Evolutionary conservation across 2,888 invertebrate genomes (phyloP), one percentile per base, ranked within the genome.

Genomic region (Neelides folsomi): DNA sequence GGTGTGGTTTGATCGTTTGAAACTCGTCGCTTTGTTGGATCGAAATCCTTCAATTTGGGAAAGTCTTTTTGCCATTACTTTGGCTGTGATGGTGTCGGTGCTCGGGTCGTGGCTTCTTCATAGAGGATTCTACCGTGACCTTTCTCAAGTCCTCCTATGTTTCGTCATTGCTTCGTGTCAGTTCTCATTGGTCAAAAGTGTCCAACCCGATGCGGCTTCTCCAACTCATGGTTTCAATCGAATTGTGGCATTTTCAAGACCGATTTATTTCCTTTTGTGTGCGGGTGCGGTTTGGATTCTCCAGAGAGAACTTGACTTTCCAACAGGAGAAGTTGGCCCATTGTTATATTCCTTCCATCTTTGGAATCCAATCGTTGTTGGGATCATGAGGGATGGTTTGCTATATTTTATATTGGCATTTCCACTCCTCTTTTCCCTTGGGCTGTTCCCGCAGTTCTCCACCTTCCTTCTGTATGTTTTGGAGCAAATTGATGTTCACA

Each of bases 111-210:
- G 82, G 56, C 79, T 94, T 34, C 74, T 95, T 7, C 83, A 84
- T 67, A 76, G 82, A 43, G 83, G 84, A 46, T 86, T 92, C 70
- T 97, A 90, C 73, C 81, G 81, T 65, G 97, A 98, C 70, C 79
- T 95, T 49, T 85, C 83, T 66, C 87, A 94, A 13, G 88, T 97
- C 70, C 76, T 93, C 68, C 92, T 98, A 71, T 95, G 95, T 73
- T 86, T 94, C 65, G 88, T 95, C n/a, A 90, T 95, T 66, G 97
- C 97, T 1, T 86, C 93, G 13, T 92, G 94, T 67, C 98, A 98
- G 71, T 99, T 97, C 71, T 94, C 93, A 0, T 73, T 97, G 60
- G 73, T 95, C 59, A 97, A 95, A 73, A 94, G 94, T 69, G 98
- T 98, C 1, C 98, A 98, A 68, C 98, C 98, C 0, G 98, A 98